Percentiles rank a stretch among this genome's conserved stretches.
These are phyloP conservation scores for Meta bourneti DNA, from an alignment of 2,888 invertebrate species.

Conservation along the genomic window DNA sequence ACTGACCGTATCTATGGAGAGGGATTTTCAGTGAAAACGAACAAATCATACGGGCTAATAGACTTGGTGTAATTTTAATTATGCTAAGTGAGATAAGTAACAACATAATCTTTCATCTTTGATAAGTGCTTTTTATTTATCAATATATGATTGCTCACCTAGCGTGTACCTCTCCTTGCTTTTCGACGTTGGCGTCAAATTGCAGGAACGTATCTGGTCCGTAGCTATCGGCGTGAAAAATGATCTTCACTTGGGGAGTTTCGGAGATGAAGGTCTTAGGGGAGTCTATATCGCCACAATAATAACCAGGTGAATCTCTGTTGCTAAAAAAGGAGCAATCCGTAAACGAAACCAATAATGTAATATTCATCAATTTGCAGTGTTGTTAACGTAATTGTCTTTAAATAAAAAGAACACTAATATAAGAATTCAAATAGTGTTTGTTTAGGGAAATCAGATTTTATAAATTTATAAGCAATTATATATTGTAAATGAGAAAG, in stretches of 20 bases:
- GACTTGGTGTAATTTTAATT: no score
- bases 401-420: no score
- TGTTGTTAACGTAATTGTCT: no score
- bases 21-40: no score
- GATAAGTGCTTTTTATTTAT: neutral
- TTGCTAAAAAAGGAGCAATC: slow-evolving; percentile 39
- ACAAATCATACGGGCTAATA: no score
- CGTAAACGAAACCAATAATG: neutral
- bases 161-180: slow-evolving; percentile 89
- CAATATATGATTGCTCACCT: slow-evolving; percentile 84
- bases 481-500: neutral
- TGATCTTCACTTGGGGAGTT: slow-evolving; percentile 93
- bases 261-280: slow-evolving; percentile 97
- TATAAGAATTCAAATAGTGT: neutral
- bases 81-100: no score
- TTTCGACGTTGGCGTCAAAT: slow-evolving; percentile 92
- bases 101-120: no score
- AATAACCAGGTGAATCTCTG: slow-evolving; percentile 86
- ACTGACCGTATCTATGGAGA: slow-evolving; percentile 90
- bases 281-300: slow-evolving; percentile 96
- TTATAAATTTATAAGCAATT: no score
- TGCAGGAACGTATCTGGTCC: slow-evolving; percentile 94
- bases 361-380: no score
- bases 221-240: slow-evolving; percentile 95
- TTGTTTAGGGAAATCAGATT: neutral